Evolutionary conservation across 2,797 vertebrate genomes (phyloP).

Genomic region (Premnoplex brunnescens): DNA sequence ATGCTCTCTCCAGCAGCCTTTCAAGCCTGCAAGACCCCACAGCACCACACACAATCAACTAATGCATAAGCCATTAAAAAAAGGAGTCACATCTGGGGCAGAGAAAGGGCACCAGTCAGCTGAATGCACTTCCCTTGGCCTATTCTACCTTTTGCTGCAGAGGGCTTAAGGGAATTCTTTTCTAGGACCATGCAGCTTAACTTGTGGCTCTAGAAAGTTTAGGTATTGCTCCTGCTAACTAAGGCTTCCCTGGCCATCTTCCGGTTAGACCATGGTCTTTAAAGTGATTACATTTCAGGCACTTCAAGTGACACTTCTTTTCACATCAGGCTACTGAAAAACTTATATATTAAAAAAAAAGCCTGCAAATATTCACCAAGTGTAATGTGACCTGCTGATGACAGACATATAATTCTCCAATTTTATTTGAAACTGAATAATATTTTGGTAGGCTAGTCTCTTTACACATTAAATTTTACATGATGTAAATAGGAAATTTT

Average conservation of each 20-base stretch:
- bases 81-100: not conserved
- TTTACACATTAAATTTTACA: conserved; percentile 61
- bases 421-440: conserved; percentile 54
- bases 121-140: not conserved
- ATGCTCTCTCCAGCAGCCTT: not conserved
- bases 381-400: conserved; percentile 8
- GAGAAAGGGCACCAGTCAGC: accelerated
- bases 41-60: not conserved
- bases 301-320: not conserved
- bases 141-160: not conserved
- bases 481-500: conserved; percentile 62
- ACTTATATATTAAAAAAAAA: not conserved
- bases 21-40: not conserved
- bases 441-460: conserved; percentile 57
- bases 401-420: conserved; percentile 28
- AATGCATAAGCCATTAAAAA: not conserved
- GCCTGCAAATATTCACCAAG: not conserved
- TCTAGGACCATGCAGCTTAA: not conserved
- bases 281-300: not conserved
- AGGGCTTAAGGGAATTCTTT: not conserved
- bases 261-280: not conserved
- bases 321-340: not conserved
- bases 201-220: not conserved
- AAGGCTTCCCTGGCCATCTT: not conserved
- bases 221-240: not conserved